phyloP scores from a whole-genome alignment of 30 jellyfish, hydroid and myxozoan species.

The Chrysaora quinquecirrha region DNA sequence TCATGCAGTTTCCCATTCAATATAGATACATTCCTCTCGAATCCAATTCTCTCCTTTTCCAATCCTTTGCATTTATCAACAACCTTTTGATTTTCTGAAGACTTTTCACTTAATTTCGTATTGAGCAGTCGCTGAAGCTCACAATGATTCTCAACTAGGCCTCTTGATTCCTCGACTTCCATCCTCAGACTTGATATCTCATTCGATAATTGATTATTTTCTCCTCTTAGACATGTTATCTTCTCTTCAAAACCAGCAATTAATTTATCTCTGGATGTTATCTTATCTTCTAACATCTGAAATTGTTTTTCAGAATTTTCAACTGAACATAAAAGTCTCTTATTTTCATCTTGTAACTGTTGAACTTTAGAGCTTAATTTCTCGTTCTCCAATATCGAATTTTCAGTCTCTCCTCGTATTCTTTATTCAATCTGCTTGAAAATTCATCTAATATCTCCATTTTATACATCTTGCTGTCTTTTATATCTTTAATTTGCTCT shows the following conservation, averaged over 20 bases:
- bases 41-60: constrained; percentile 74
- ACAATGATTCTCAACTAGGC: constrained; percentile 20
- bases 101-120: constrained; percentile 29
- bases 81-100: constrained; percentile 38
- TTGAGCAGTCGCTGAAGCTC: constrained; percentile 35
- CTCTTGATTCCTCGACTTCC: constrained; percentile 72
- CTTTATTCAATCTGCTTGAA: constrained; percentile 55
- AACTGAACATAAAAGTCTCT: constrained; percentile 33
- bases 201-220: constrained; percentile 59
- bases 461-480: constrained; percentile 26
- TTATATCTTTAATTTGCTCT: constrained; percentile 55
- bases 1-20: constrained; percentile 59
- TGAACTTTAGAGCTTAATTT: constrained; percentile 28
- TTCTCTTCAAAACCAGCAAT: constrained; percentile 56
- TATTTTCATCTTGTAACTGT: constrained; percentile 39
- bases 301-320: constrained; percentile 38
- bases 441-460: constrained; percentile 48
- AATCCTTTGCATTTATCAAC: constrained; percentile 53
- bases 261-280: constrained; percentile 32
- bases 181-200: constrained; percentile 74
- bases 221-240: constrained; percentile 54
- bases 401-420: constrained; percentile 81
- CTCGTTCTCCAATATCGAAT: constrained; percentile 70
- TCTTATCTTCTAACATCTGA: constrained; percentile 55
- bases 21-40: constrained; percentile 57